Base-by-base conservation (phyloP, 2,888 invertebrate genomes). In the Caenorhabditis sp. region DNA sequence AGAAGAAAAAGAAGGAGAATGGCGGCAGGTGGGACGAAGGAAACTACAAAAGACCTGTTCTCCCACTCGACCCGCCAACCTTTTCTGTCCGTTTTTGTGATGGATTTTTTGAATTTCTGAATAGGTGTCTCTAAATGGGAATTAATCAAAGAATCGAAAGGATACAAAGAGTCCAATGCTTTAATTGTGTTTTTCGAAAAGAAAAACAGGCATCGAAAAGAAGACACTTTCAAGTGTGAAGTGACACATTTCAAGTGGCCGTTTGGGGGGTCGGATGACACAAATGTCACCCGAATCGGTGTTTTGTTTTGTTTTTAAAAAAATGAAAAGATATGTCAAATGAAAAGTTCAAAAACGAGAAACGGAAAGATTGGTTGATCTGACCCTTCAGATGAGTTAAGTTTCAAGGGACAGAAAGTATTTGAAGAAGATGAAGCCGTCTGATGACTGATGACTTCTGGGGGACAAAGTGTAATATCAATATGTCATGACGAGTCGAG, bases 41-140 rank as follows among this genome's bases (percentile, higher is more conserved):
- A 47, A 47, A 47, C 47, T 18, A 47, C 47, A 47, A 47, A 47
- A 47, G 47, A 47, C 47, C 47, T 47, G 47, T 47, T 47, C 47
- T 18, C 20, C 40, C 13, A 15, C 47, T 47, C 18, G 5, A 18
- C 47, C 11, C 18, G 40, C 13, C 40, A 13, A 32, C 40, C 47
- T 47, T 47, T 47, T 47, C n/a, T 18, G n/a, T 40, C 40, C 40
- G 40, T 40, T 13, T 32, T 40, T 40, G 13, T 40, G 13, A 11
- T 40, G 40, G 40, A 40, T n/a, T n/a, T n/a, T n/a, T n/a, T n/a
- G 40, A 40, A 40, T 40, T 9, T 40, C 40, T 11, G 40, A 40
- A 40, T 32, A 40, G 13, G 32, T 32, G 32, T 40, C 40, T 40
- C 40, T 11, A 40, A 40, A 40, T 8, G 40, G 6, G 2, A 11